phyloP scores from a whole-genome alignment of 2,113 vertebrate species.

The Peromyscus maniculatus region DNA sequence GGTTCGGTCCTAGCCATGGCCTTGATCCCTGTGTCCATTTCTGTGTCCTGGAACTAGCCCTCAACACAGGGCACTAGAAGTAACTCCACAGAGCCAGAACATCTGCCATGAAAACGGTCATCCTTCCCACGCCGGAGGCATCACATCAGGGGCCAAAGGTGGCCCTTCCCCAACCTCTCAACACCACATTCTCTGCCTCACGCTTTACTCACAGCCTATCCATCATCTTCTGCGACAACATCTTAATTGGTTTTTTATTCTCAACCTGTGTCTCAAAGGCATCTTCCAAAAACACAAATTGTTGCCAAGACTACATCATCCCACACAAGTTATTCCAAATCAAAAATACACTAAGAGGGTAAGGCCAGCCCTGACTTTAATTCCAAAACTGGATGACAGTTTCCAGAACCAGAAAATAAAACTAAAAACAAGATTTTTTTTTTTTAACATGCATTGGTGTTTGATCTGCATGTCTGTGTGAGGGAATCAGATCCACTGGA shows the following conservation, averaged over 20 bases:
- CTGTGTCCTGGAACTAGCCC: background rate
- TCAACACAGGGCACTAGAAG: background rate
- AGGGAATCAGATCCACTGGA: too few relatives aligned
- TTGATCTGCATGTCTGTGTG: too few relatives aligned
- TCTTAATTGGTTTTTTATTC: conserved; percentile 13
- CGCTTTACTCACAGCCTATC: background rate
- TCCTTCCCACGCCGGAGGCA: background rate
- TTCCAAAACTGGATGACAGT: conserved; percentile 3
- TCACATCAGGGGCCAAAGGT: background rate
- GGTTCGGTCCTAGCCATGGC: conserved; percentile 79
- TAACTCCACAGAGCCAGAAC: background rate
- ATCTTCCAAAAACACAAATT: conserved; percentile 19
- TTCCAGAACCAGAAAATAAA: conserved; percentile 52
- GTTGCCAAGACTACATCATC: background rate
- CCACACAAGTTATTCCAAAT: conserved; percentile 26
- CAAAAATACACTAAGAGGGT: background rate
- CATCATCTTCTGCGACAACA: background rate
- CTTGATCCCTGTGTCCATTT: background rate
- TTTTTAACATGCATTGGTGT: too few relatives aligned
- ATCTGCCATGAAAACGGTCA: background rate
- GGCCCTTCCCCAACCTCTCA: background rate
- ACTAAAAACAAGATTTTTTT: background rate
- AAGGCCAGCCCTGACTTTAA: background rate
- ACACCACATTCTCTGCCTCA: background rate
- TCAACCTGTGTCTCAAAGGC: background rate